Percentiles rank a stretch among this genome's conserved stretches.
phyloP scores from a whole-genome alignment of 2,888 invertebrate species.

The Drosophila macrospina region DNA sequence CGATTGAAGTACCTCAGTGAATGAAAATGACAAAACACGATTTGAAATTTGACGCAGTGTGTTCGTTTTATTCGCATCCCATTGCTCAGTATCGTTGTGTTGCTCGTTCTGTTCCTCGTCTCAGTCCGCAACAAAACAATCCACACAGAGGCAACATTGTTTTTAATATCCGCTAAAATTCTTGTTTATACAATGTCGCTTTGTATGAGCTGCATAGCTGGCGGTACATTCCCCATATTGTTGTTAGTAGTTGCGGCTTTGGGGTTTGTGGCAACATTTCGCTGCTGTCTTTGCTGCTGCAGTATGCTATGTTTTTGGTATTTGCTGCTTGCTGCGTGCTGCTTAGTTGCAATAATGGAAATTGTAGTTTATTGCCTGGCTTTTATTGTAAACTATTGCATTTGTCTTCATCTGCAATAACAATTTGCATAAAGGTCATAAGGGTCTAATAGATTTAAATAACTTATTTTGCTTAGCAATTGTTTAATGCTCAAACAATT shows the following conservation, averaged over 20 bases:
- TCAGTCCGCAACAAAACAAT: neutral
- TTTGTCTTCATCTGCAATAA: conserved; percentile 34
- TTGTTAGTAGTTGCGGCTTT: conserved; percentile 47
- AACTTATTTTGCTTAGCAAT: neutral
- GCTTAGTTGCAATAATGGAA: conserved; percentile 70
- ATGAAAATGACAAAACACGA: conserved; percentile 72
- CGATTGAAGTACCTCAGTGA: conserved; percentile 41
- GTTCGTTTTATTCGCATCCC: conserved; percentile 6
- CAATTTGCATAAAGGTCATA: conserved; percentile 43
- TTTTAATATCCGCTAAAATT: conserved; percentile 81
- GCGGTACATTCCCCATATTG: conserved; percentile 12
- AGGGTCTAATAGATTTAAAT: conserved; percentile 7
- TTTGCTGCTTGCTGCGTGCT: conserved; percentile 33
- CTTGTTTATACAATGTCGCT: conserved; percentile 77
- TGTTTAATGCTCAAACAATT: neutral
- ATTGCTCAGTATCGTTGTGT: no score
- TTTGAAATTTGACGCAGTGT: conserved; percentile 67
- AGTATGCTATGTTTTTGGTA: conserved; percentile 7
- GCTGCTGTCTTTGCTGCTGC: conserved; percentile 14
- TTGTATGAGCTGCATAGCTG: conserved; percentile 66
- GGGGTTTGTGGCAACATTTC: conserved; percentile 52
- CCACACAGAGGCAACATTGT: conserved; percentile 68
- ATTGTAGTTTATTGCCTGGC: conserved; percentile 72
- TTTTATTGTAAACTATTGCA: conserved; percentile 46
- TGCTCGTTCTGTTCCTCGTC: neutral